These are phyloP conservation scores for Microplitis manilae DNA, from an alignment of 2,888 invertebrate species.

Conservation along the genomic window DNA sequence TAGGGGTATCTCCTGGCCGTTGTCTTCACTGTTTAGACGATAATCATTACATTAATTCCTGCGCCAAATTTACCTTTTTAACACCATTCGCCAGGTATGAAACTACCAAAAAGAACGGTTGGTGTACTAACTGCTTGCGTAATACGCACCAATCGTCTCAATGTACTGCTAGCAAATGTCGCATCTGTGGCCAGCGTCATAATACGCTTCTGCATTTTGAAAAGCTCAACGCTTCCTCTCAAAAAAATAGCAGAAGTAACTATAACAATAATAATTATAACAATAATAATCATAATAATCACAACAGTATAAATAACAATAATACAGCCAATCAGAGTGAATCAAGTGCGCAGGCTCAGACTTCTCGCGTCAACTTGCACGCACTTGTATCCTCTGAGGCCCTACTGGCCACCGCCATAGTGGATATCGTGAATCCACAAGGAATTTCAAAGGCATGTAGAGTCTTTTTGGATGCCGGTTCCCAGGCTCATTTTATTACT, in stretches of 20 bases:
- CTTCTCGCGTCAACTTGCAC: background rate
- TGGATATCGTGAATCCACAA: slow-evolving; percentile 1
- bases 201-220: background rate
- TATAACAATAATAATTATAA: background rate
- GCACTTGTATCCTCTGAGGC: background rate
- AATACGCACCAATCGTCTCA: background rate
- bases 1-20: background rate
- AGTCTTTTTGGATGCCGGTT: background rate
- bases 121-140: slow-evolving; percentile 8
- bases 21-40: background rate
- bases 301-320: background rate
- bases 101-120: background rate
- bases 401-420: background rate
- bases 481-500: slow-evolving; percentile 1
- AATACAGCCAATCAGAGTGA: too few species aligned
- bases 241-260: too few species aligned
- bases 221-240: background rate
- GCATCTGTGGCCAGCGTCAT: background rate
- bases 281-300: background rate
- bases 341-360: background rate
- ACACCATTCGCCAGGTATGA: background rate
- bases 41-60: slow-evolving; percentile 4
- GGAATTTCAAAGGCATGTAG: background rate
- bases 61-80: background rate
- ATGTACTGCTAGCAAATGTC: background rate